Percentiles rank a stretch among this genome's conserved stretches.
Conservation (phyloP, 1,140 invertebrate species). For the Drosophila rufa region DNA sequence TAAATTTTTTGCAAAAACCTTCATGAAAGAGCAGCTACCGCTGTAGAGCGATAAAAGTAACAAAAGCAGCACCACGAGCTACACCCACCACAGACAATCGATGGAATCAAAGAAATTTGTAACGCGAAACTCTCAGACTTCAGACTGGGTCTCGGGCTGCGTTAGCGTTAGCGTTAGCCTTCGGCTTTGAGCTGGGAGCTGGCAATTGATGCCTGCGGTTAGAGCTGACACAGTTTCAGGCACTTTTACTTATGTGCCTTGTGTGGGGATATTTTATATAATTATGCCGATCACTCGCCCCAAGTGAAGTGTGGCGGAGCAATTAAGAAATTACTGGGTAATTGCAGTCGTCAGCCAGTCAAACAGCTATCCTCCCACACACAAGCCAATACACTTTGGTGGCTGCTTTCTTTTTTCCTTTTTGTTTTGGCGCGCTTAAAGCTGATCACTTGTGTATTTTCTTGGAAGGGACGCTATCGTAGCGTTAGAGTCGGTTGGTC, state of each 20-base stretch:
- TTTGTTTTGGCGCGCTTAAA: constrained; percentile 15
- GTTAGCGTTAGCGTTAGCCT: constrained; percentile 38
- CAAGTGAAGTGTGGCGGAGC: constrained; percentile 38
- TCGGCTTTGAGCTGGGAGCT: constrained; percentile 25
- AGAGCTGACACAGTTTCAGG: constrained; percentile 52
- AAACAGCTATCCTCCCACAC: constrained; percentile 26
- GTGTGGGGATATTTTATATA: constrained; percentile 32
- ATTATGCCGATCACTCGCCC: constrained; percentile 28
- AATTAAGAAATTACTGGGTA: constrained; percentile 55
- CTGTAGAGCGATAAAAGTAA: background rate
- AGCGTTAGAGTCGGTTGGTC: too few relatives aligned
- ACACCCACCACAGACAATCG: constrained; percentile 43
- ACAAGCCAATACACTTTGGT: constrained; percentile 1
- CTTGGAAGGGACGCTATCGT: too few relatives aligned
- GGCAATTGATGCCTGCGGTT: constrained; percentile 45
- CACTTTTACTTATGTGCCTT: constrained; percentile 45
- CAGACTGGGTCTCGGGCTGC: background rate
- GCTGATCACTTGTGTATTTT: background rate
- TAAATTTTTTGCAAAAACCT: constrained; percentile 43
- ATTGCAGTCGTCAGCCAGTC: constrained; percentile 25
- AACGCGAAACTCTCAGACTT: constrained; percentile 30
- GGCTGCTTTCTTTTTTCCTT: constrained; percentile 40
- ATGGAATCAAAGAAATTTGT: constrained; percentile 57
- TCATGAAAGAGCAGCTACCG: constrained; percentile 25
- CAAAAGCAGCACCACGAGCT: constrained; percentile 9